These are phyloP conservation scores for Zele albiditarsus DNA, from an alignment of 2,888 invertebrate species.

Conservation along the genomic window DNA sequence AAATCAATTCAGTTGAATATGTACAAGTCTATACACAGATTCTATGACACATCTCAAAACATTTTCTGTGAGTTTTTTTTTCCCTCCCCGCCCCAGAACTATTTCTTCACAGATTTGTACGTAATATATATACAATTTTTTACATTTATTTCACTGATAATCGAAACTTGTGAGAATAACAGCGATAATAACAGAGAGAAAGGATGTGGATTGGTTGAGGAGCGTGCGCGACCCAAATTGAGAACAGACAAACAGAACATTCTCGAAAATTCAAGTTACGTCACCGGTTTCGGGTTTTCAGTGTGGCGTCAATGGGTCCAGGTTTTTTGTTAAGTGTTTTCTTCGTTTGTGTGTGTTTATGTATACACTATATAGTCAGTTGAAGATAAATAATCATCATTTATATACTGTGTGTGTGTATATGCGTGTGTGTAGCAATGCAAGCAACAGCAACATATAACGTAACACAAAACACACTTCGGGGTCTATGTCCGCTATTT, in stretches of 20 bases:
- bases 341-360: not conserved
- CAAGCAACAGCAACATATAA: slow-evolving; percentile 17
- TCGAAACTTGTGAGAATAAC: not conserved
- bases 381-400: not conserved
- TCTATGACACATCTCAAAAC: not conserved
- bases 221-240: not conserved
- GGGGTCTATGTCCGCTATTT: slow-evolving; percentile 59
- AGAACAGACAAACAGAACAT: not conserved
- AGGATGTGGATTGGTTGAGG: not conserved
- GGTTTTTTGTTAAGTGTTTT: not conserved
- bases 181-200: not conserved
- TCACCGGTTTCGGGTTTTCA: not conserved
- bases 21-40: not conserved
- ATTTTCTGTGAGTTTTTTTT: not conserved
- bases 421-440: slow-evolving; percentile 3
- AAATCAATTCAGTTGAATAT: too few species aligned
- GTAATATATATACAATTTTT: too few species aligned
- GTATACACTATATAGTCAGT: not conserved
- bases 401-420: not conserved
- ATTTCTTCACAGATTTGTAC: too few species aligned
- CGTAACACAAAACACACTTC: slow-evolving; percentile 34
- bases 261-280: not conserved
- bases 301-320: not conserved
- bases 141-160: too few species aligned
- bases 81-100: too few species aligned